Base-by-base conservation (phyloP, 2,113 vertebrate species). In the Thalassoma bifasciatum region DNA sequence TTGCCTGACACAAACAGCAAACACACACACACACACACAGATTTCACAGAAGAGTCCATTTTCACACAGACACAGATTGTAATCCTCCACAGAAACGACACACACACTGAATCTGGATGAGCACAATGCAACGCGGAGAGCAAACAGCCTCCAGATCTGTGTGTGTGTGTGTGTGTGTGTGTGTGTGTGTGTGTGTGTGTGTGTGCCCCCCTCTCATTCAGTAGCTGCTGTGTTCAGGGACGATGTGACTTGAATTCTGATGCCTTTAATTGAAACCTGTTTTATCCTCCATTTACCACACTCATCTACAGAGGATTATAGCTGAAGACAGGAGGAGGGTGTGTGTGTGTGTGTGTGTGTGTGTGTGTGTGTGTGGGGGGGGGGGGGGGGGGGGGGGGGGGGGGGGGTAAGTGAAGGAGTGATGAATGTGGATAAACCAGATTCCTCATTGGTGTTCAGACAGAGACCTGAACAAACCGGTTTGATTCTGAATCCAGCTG, bases 181-280 rank as follows among this genome's bases (percentile, higher is more conserved):
- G 37, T 38, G 56, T 30, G 65, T 53, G 64, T 8, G 16, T 8
- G 44, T 17, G 16, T 7, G 0, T 3, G 19, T 38, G 58, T 58
- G 57, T 54, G 61, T 65, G 59, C 58, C n/a, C 62, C 26, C 8
- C 7, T 69, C 59, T 70, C 50, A 36, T 77, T 82, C 56, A 42
- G 76, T 49, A 40, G 79, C 66, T 23, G 51, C 67, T n/a, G n/a
- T n/a, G n/a, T n/a, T 78, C 14, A 0, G 51, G 22, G 52, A 60
- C 40, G 67, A 68, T 90, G 81, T 83, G 81, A 83, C 72, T 87
- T 26, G 79, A 85, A 88, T 89, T 75, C 12, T 67, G 62, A 79
- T 80, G 70, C 26, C 0, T 81, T 81, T 87, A 83, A 87, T 83
- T 86, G 61, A 83, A 90, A 83, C 64, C 70, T 73, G 77, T 70